phyloP scores from a whole-genome alignment of 2,888 invertebrate species.

The Taenaris catops region DNA sequence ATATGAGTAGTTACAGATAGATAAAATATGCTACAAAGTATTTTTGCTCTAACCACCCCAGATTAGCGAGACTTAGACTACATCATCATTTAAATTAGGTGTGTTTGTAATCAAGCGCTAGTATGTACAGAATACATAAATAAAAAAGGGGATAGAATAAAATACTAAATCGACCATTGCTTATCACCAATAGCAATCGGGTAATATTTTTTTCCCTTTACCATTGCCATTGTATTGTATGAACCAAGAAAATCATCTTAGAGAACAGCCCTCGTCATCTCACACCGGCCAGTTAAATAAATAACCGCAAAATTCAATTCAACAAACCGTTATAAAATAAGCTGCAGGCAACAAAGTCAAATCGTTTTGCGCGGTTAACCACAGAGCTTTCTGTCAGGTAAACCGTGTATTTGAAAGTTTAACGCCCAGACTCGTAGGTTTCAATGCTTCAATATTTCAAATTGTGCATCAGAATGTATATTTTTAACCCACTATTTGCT shows the following conservation, averaged over 20 bases:
- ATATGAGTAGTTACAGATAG: too few relatives aligned
- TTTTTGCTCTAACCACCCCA: too few relatives aligned
- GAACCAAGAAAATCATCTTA: conserved; percentile 11
- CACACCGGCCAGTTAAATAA: conserved; percentile 65
- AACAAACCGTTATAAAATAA: conserved; percentile 76
- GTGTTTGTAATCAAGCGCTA: too few relatives aligned
- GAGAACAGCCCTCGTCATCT: conserved; percentile 30
- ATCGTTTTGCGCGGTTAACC: conserved; percentile 76
- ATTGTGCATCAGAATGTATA: conserved; percentile 33
- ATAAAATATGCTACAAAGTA: too few relatives aligned
- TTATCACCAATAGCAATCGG: too few relatives aligned
- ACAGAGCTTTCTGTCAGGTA: conserved; percentile 64
- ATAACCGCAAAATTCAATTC: conserved; percentile 79
- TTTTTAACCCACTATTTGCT: conserved; percentile 44
- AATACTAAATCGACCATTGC: too few relatives aligned
- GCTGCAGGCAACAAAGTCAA: conserved; percentile 70
- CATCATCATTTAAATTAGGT: too few relatives aligned
- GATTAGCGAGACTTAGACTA: too few relatives aligned
- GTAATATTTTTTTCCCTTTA: too few relatives aligned
- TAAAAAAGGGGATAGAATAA: too few relatives aligned
- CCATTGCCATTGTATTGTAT: too few relatives aligned
- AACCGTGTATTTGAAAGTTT: conserved; percentile 68
- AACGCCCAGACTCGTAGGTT: conserved; percentile 48
- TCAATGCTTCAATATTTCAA: conserved; percentile 54
- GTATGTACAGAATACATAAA: too few relatives aligned